Evolutionary conservation across 2,888 invertebrate species (phyloP).

Genomic region (Megamerina dolium): DNA sequence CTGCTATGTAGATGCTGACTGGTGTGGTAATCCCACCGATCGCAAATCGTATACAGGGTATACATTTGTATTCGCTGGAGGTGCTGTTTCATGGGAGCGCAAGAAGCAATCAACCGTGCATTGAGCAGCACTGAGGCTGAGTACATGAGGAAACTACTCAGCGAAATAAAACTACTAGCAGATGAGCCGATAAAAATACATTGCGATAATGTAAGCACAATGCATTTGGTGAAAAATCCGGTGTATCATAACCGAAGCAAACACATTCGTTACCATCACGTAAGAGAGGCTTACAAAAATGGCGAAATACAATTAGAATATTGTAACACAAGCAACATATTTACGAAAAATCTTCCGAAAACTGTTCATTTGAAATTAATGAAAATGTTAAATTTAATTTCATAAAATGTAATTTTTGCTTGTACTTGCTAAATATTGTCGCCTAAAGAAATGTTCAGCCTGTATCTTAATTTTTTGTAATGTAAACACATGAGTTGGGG

Average conservation of each 20-base stretch:
- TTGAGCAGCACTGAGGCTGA: slow-evolving; percentile 2
- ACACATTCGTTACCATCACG: slow-evolving; percentile 10
- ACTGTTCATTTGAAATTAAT: slow-evolving; percentile 9
- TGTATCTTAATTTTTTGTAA: too few species aligned
- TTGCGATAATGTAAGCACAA: slow-evolving; percentile 12
- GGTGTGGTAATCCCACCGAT: slow-evolving; percentile 10
- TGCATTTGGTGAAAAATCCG: slow-evolving; percentile 15
- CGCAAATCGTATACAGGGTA: slow-evolving; percentile 12
- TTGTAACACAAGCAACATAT: slow-evolving; percentile 11
- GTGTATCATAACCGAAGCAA: slow-evolving; percentile 19
- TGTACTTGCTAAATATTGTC: too few species aligned
- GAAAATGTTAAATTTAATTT: slow-evolving; percentile 9
- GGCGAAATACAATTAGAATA: slow-evolving; percentile 12
- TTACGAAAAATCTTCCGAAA: slow-evolving; percentile 13
- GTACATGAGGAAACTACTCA: too few species aligned
- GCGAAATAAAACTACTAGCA: too few species aligned
- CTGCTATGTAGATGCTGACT: slow-evolving; percentile 14
- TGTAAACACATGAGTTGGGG: too few species aligned
- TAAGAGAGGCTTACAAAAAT: slow-evolving; percentile 9
- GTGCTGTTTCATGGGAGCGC: slow-evolving; percentile 9
- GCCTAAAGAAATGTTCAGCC: too few species aligned
- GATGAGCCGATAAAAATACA: slow-evolving; percentile 2
- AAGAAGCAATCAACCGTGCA: slow-evolving; percentile 6
- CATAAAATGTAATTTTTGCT: too few species aligned
- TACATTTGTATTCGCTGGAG: slow-evolving; percentile 6